A percentile compares a stretch with the other conserved stretches of the same genome.
These are phyloP conservation scores for Lasiurus cinereus DNA, from an alignment of 2,113 vertebrate genomes.

Conservation along the genomic window DNA sequence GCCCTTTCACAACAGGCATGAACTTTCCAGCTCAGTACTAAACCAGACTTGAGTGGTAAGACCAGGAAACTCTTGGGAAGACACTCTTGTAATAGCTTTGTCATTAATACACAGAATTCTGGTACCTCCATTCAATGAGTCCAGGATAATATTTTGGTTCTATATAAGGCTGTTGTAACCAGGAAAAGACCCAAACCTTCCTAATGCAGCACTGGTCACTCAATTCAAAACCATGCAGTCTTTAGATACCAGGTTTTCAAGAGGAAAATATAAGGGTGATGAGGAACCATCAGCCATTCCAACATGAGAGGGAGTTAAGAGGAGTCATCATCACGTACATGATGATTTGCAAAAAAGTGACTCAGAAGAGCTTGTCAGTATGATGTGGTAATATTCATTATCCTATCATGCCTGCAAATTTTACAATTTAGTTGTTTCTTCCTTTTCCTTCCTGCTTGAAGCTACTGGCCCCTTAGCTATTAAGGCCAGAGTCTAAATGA, in stretches of 20 bases:
- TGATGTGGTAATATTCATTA: neutral
- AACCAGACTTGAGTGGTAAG: neutral
- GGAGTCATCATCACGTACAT: neutral
- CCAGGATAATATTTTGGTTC: slow-evolving; percentile 18
- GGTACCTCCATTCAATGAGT: neutral
- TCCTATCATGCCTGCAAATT: neutral
- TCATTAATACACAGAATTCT: neutral
- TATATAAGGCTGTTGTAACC: neutral
- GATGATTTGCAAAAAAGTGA: neutral
- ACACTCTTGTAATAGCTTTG: neutral
- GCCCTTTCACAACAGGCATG: neutral
- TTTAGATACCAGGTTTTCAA: neutral
- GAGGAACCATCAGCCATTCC: neutral
- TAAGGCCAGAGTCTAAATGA: neutral
- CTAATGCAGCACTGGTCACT: neutral
- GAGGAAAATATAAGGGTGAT: neutral
- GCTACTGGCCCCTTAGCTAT: neutral
- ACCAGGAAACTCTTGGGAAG: neutral
- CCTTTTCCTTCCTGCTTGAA: neutral
- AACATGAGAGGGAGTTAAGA: neutral
- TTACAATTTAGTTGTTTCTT: slow-evolving; percentile 36
- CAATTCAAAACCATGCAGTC: slow-evolving; percentile 37
- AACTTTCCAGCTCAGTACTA: neutral
- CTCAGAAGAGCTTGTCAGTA: slow-evolving; percentile 6
- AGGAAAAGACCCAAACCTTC: slow-evolving; percentile 11